These are phyloP conservation scores for Dorcus parallelipipedus DNA, from an alignment of 2,888 invertebrate species.

Conservation along the genomic window DNA sequence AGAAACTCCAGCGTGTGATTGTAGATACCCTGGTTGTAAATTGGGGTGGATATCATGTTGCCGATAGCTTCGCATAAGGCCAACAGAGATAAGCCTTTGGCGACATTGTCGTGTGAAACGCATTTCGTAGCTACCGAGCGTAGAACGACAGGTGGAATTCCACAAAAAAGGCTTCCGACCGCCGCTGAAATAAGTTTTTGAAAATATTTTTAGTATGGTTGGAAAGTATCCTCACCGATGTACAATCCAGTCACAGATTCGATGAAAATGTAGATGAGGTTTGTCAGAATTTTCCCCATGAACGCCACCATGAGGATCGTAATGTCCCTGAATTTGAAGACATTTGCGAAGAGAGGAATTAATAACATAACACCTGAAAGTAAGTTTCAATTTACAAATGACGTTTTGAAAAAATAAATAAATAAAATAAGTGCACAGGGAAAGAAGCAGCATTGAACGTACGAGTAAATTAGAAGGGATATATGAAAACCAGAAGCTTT, in stretches of 20 bases:
- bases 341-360: conserved; percentile 40
- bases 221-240: conserved; percentile 10
- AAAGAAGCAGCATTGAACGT: no score
- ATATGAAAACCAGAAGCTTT: no score
- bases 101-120: not conserved
- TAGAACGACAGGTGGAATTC: not conserved
- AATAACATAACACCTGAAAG: conserved; percentile 36
- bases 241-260: conserved; percentile 13
- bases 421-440: no score
- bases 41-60: not conserved
- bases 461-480: no score
- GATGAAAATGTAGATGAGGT: conserved; percentile 9
- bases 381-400: not conserved
- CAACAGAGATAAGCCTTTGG: not conserved
- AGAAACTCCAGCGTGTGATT: not conserved
- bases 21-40: not conserved
- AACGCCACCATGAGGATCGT: conserved; percentile 45
- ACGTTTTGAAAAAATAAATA: no score
- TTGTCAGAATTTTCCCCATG: conserved; percentile 44
- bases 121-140: not conserved
- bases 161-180: not conserved
- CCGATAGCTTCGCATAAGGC: not conserved
- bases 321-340: conserved; percentile 44
- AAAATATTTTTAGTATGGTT: not conserved
- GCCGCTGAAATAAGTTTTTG: not conserved